Percentiles rank a stretch among this genome's conserved stretches.
These are phyloP conservation scores for Drosophila buzzatii DNA, from an alignment of 2,888 invertebrate genomes.

Conservation along the genomic window DNA sequence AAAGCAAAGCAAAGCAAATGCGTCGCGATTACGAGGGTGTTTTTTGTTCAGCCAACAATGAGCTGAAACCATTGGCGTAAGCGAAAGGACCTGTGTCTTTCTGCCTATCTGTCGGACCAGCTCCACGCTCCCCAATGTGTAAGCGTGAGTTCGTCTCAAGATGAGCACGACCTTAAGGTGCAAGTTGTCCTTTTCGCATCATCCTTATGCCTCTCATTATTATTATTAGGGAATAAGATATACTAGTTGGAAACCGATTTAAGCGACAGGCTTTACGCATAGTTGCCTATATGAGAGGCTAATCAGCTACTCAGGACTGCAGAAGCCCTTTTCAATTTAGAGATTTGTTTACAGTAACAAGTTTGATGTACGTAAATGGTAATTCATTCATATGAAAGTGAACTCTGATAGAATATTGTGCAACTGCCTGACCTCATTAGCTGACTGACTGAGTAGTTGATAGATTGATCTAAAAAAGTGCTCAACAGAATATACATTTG, in stretches of 20 bases:
- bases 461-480: too few relatives aligned
- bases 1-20: slow-evolving; percentile 60
- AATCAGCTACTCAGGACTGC: too few relatives aligned
- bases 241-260: not conserved
- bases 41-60: slow-evolving; percentile 38
- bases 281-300: too few relatives aligned
- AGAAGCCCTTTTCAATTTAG: too few relatives aligned
- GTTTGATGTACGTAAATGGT: too few relatives aligned
- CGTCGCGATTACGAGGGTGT: slow-evolving; percentile 52
- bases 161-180: not conserved
- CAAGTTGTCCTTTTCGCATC: not conserved
- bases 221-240: not conserved
- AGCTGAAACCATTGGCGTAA: slow-evolving; percentile 19
- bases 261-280: too few relatives aligned
- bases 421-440: too few relatives aligned
- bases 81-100: slow-evolving; percentile 6
- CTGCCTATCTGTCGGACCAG: not conserved
- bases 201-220: not conserved
- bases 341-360: too few relatives aligned
- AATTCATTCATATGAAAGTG: too few relatives aligned
- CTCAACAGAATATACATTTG: too few relatives aligned
- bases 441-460: too few relatives aligned
- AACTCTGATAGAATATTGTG: too few relatives aligned
- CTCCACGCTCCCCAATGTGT: not conserved
- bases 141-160: not conserved